Conservation (phyloP, 2,888 invertebrate species). For the Agonopterix arenella region DNA sequence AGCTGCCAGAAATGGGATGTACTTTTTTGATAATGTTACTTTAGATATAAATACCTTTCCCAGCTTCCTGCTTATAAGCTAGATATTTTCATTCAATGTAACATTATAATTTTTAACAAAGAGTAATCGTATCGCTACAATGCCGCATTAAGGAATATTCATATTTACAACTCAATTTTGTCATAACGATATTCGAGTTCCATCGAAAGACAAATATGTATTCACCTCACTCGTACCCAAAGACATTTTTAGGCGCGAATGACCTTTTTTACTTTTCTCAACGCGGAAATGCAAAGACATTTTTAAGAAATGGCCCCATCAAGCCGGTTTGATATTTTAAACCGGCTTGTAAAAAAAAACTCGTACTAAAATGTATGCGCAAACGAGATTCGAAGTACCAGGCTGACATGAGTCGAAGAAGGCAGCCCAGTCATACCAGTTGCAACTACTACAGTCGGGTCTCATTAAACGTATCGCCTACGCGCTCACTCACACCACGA, state of each 20-base stretch:
- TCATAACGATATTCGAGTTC: slow-evolving; percentile 28
- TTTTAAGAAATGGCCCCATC: slow-evolving; percentile 60
- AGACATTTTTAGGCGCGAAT: slow-evolving; percentile 56
- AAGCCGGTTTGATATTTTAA: slow-evolving; percentile 66
- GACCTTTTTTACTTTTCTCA: slow-evolving; percentile 61
- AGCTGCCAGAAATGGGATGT: no score
- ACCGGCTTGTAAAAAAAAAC: slow-evolving; percentile 49
- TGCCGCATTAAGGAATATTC: no score
- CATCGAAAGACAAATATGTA: slow-evolving; percentile 25
- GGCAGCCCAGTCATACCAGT: slow-evolving; percentile 44
- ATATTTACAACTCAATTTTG: slow-evolving; percentile 33
- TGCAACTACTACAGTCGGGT: slow-evolving; percentile 35
- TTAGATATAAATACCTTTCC: no score
- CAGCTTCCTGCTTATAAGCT: no score
- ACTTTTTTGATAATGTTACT: no score
- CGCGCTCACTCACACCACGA: slow-evolving; percentile 38
- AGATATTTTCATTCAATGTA: no score
- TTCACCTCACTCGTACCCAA: slow-evolving; percentile 20
- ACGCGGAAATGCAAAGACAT: slow-evolving; percentile 69
- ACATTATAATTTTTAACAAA: no score
- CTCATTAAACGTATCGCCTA: slow-evolving; percentile 51
- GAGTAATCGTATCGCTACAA: no score
- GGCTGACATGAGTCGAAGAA: slow-evolving; percentile 50
- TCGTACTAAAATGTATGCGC: slow-evolving; percentile 68
- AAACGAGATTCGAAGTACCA: slow-evolving; percentile 67